phyloP scores from a whole-genome alignment of 1,140 invertebrate genomes.

The Drosophila elegans region DNA sequence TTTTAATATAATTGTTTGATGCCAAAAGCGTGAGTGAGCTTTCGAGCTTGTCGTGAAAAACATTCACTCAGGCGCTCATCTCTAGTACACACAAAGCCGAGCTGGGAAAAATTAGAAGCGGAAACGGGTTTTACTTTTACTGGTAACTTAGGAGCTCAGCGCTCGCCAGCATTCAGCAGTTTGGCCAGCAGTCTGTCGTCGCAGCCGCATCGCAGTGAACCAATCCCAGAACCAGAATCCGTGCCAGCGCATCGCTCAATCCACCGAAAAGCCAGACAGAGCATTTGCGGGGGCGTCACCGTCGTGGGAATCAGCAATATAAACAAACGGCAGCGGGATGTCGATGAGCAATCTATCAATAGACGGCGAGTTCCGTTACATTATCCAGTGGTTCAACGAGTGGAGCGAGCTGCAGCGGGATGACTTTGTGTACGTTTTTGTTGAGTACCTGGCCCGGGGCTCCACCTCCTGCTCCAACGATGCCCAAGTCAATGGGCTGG shows the following conservation, averaged over 20 bases:
- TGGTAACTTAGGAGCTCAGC: slow-evolving; percentile 55
- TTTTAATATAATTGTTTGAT: too few species aligned
- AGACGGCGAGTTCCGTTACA: slow-evolving; percentile 91
- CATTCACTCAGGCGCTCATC: slow-evolving; percentile 4
- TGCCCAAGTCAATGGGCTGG: slow-evolving; percentile 90
- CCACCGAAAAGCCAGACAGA: slow-evolving; percentile 7
- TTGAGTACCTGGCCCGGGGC: slow-evolving; percentile 87
- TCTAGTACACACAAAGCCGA: slow-evolving; percentile 41
- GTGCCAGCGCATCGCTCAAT: slow-evolving; percentile 17
- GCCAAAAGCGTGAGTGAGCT: too few species aligned
- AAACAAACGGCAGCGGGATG: slow-evolving; percentile 56
- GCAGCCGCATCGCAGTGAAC: slow-evolving; percentile 28
- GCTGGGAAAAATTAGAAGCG: slow-evolving; percentile 59
- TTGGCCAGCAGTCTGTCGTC: slow-evolving; percentile 25
- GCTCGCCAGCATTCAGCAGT: slow-evolving; percentile 22
- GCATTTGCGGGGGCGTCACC: slow-evolving; percentile 30
- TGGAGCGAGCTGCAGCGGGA: slow-evolving; percentile 94
- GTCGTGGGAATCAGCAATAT: slow-evolving; percentile 34
- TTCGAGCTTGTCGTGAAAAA: slow-evolving; percentile 3
- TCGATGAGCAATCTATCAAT: slow-evolving; percentile 78
- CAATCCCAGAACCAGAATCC: background rate
- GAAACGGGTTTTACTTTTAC: slow-evolving; percentile 58
- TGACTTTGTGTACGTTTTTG: slow-evolving; percentile 92
- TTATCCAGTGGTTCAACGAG: slow-evolving; percentile 94
- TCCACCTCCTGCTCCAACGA: slow-evolving; percentile 78